Percentiles rank a stretch among this genome's conserved stretches.
These are phyloP conservation scores for Amazona guildingii DNA, from an alignment of 2,113 vertebrate species.

Conservation along the genomic window DNA sequence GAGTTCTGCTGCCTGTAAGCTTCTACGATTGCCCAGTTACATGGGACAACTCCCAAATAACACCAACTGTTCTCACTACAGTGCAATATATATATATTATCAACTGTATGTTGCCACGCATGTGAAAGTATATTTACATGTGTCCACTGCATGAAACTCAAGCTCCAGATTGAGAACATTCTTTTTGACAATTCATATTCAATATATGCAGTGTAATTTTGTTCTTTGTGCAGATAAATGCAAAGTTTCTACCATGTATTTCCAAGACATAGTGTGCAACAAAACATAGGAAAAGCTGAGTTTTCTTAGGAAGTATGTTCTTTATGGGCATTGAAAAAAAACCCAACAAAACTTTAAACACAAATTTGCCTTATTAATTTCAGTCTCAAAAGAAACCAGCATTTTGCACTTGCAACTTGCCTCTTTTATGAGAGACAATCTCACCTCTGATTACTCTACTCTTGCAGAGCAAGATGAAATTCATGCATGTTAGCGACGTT, in stretches of 20 bases:
- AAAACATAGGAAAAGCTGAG: neutral
- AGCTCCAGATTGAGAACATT: neutral
- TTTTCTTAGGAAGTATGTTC: neutral
- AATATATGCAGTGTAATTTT: neutral
- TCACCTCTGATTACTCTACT: neutral
- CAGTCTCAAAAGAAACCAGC: constrained; percentile 38
- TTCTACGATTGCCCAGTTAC: neutral
- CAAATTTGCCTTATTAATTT: constrained; percentile 4
- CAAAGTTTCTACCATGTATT: neutral
- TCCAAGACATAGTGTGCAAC: neutral
- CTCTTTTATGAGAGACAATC: neutral
- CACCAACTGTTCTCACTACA: neutral
- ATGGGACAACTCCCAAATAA: neutral
- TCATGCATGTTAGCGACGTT: neutral
- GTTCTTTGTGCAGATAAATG: neutral
- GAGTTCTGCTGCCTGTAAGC: neutral
- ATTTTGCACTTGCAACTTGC: constrained; percentile 8
- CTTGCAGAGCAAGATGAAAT: neutral
- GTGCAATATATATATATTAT: neutral
- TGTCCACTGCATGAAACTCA: neutral
- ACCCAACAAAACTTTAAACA: neutral
- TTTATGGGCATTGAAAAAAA: neutral
- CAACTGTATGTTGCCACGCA: neutral
- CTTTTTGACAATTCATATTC: neutral
- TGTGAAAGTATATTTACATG: neutral